phyloP scores from a whole-genome alignment of 35 echinoderm and acorn worm species.

The Chiridota heheva region DNA sequence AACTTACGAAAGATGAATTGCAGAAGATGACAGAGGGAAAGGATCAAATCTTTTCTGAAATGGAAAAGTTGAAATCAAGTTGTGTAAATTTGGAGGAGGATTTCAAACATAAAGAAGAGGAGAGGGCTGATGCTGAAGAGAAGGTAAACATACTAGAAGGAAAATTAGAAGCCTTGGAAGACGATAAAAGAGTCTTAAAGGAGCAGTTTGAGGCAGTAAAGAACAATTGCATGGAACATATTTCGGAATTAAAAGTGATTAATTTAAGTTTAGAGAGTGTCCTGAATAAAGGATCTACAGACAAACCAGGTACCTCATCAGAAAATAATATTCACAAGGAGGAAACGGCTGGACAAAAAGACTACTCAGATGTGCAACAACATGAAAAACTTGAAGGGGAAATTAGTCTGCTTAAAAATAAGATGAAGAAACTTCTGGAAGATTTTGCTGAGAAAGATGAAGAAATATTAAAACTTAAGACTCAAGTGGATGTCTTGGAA shows the following conservation, averaged over 20 bases:
- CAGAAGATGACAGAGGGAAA: neutral
- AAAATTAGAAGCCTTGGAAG: too few relatives aligned
- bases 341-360: too few relatives aligned
- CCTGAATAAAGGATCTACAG: too few relatives aligned
- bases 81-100: neutral
- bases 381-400: conserved; percentile 9
- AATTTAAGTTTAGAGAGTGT: too few relatives aligned
- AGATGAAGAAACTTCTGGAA: conserved; percentile 10
- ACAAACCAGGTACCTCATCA: too few relatives aligned
- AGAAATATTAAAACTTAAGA: conserved; percentile 13
- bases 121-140: neutral
- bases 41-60: neutral
- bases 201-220: too few relatives aligned
- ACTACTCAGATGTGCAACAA: conserved; percentile 28
- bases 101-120: neutral
- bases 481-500: conserved; percentile 18
- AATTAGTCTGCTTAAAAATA: conserved; percentile 12
- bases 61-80: neutral
- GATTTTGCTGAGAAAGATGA: neutral
- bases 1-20: neutral
- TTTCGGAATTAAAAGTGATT: too few relatives aligned
- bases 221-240: too few relatives aligned
- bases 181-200: too few relatives aligned
- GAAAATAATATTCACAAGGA: too few relatives aligned
- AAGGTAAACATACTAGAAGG: neutral